These are phyloP conservation scores for Sturnus vulgaris DNA, from an alignment of 2,113 vertebrate genomes.

Conservation along the genomic window DNA sequence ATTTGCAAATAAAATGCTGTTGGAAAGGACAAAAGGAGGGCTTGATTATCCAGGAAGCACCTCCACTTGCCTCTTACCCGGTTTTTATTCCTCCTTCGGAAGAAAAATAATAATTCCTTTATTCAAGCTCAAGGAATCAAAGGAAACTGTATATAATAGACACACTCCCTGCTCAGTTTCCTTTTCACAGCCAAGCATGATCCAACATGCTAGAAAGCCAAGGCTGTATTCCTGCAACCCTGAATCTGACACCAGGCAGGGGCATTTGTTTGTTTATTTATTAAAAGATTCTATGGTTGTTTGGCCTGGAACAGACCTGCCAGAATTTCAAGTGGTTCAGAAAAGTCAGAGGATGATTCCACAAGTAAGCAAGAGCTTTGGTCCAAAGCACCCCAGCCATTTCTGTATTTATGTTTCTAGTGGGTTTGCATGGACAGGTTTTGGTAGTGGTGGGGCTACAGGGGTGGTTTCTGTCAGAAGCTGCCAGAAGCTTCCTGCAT, in stretches of 20 bases:
- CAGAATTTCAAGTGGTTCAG: background rate
- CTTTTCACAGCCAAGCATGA: background rate
- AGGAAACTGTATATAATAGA: background rate
- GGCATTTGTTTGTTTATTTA: background rate
- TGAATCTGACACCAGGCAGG: background rate
- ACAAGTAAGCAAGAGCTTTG: background rate
- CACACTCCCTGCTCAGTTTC: background rate
- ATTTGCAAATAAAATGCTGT: background rate
- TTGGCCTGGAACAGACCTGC: background rate
- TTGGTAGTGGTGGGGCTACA: background rate
- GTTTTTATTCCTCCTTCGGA: background rate
- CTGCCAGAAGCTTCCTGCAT: background rate
- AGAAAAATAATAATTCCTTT: background rate
- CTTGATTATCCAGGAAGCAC: conserved; percentile 13
- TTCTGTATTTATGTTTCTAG: background rate
- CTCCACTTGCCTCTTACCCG: conserved; percentile 17
- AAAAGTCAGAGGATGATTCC: background rate
- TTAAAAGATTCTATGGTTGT: background rate
- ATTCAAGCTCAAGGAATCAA: background rate
- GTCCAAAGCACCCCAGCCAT: background rate
- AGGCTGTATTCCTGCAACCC: background rate
- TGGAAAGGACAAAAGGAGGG: background rate
- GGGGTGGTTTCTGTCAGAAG: background rate
- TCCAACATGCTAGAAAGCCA: background rate
- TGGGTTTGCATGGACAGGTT: background rate